Conservation (phyloP, 2,797 vertebrate species). For the Onychomys leucogaster region DNA sequence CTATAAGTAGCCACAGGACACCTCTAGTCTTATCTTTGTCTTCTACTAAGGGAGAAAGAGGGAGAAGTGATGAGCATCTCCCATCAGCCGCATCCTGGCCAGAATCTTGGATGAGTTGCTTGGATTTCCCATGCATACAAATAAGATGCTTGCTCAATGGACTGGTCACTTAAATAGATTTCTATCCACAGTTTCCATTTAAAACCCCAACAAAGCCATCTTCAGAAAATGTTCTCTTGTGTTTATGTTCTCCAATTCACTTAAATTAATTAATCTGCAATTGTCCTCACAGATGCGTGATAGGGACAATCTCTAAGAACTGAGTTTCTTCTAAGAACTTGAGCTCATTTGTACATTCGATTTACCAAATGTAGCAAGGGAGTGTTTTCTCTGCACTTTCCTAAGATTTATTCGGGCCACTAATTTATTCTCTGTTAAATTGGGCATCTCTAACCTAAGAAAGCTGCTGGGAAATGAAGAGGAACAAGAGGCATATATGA, state of each 20-base stretch:
- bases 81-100: background rate
- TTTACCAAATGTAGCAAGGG: slow-evolving; percentile 60
- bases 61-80: background rate
- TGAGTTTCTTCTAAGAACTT: slow-evolving; percentile 69
- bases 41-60: background rate
- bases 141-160: slow-evolving; percentile 49
- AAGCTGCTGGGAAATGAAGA: slow-evolving; percentile 52
- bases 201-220: slow-evolving; percentile 38
- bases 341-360: slow-evolving; percentile 52
- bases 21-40: background rate
- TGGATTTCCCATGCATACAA: slow-evolving; percentile 44
- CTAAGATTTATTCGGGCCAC: slow-evolving; percentile 36
- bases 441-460: slow-evolving; percentile 58
- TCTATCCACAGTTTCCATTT: slow-evolving; percentile 34
- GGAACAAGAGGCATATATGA: background rate
- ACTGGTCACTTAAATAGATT: slow-evolving; percentile 23
- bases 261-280: slow-evolving; percentile 72
- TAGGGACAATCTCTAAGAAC: slow-evolving; percentile 64
- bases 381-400: slow-evolving; percentile 59
- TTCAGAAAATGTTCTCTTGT: slow-evolving; percentile 40
- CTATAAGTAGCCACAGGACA: background rate
- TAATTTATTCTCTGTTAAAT: slow-evolving; percentile 74
- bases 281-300: slow-evolving; percentile 42
- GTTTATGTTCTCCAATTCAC: slow-evolving; percentile 50
- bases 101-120: background rate